Conservation (phyloP, 2,113 vertebrate genomes). For the Dascyllus trimaculatus region DNA sequence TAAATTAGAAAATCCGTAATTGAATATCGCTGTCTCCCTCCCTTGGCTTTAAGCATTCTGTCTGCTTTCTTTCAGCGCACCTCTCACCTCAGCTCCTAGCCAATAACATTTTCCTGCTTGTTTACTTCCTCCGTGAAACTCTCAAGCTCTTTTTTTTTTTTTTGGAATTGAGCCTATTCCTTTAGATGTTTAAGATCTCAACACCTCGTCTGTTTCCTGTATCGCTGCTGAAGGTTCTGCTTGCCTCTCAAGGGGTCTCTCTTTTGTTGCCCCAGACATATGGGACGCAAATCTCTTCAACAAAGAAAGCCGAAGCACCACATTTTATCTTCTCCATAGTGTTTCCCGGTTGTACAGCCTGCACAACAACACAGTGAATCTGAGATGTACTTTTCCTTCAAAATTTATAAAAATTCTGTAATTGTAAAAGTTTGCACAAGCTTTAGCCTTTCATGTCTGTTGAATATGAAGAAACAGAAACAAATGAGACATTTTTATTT, state of each 20-base stretch:
- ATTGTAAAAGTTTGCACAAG: constrained; percentile 11
- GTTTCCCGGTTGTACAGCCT: constrained; percentile 18
- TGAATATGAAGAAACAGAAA: neutral
- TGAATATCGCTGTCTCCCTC: constrained; percentile 71
- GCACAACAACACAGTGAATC: constrained; percentile 39
- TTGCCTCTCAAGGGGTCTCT: constrained; percentile 62
- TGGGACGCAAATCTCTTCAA: constrained; percentile 72
- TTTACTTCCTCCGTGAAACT: constrained; percentile 64
- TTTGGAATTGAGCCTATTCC: constrained; percentile 59
- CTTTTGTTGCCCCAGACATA: constrained; percentile 72
- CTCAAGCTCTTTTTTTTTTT: constrained; percentile 32
- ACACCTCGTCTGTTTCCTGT: constrained; percentile 67
- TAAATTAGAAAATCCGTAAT: constrained; percentile 77
- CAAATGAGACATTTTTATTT: neutral
- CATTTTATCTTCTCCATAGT: constrained; percentile 48
- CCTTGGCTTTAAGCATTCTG: constrained; percentile 49
- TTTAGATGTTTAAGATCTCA: constrained; percentile 71
- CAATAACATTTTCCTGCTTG: constrained; percentile 60
- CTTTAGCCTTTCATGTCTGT: neutral
- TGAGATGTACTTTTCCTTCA: constrained; percentile 29
- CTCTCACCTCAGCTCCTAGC: constrained; percentile 58
- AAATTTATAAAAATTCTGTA: constrained; percentile 32
- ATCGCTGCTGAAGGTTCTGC: constrained; percentile 45
- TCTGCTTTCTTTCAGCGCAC: constrained; percentile 49
- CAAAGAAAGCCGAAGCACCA: constrained; percentile 48